phyloP scores from a whole-genome alignment of 2,797 vertebrate genomes.

The Neostethus bicornis region DNA sequence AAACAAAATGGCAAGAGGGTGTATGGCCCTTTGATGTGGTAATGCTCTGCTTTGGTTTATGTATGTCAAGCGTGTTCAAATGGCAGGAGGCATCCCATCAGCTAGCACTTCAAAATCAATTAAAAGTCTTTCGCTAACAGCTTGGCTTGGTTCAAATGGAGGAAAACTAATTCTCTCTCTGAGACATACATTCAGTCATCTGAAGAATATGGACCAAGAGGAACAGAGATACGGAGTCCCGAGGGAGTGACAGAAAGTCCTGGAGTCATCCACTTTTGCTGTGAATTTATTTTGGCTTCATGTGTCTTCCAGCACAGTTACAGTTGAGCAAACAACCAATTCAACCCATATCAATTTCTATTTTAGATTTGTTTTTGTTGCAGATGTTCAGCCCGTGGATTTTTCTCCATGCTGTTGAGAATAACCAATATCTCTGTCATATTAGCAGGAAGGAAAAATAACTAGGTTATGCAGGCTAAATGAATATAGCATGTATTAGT shows the following conservation, averaged over 20 bases:
- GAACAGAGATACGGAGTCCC: slow-evolving; percentile 41
- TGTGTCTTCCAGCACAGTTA: slow-evolving; percentile 8
- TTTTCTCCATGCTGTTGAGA: not conserved
- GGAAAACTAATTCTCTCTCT: slow-evolving; percentile 42
- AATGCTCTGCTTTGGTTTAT: slow-evolving; percentile 72
- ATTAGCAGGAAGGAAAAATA: no score
- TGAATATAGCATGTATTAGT: no score
- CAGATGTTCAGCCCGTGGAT: not conserved
- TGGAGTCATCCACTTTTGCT: slow-evolving; percentile 26
- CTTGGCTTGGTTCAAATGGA: slow-evolving; percentile 49
- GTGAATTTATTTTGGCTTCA: slow-evolving; percentile 18
- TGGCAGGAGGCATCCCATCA: slow-evolving; percentile 65
- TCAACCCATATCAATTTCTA: not conserved
- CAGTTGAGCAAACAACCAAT: slow-evolving; percentile 2
- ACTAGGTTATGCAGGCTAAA: not conserved
- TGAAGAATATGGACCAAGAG: slow-evolving; percentile 49
- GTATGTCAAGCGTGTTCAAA: slow-evolving; percentile 70
- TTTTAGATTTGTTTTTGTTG: not conserved
- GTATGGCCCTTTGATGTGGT: slow-evolving; percentile 72
- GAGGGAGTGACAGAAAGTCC: slow-evolving; percentile 35
- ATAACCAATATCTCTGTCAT: not conserved
- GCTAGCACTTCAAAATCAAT: slow-evolving; percentile 72
- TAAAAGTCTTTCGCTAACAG: slow-evolving; percentile 67
- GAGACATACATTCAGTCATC: slow-evolving; percentile 30
- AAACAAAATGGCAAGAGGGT: slow-evolving; percentile 53